Evolutionary conservation across 1,140 invertebrate genomes (phyloP).

Genomic region (Phortica variegata): DNA sequence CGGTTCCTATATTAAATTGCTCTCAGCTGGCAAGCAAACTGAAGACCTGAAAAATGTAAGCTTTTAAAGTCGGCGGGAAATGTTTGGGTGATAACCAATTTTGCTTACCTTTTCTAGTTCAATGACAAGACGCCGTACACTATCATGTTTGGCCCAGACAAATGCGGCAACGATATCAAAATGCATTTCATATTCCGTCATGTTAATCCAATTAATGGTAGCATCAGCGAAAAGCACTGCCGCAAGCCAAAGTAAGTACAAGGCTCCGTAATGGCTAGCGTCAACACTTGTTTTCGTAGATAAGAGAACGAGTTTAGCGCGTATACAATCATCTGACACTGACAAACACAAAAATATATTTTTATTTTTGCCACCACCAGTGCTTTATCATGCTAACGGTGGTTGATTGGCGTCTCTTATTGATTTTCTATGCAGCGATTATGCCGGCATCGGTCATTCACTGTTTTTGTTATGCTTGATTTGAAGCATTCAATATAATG

Average conservation of each 20-base stretch:
- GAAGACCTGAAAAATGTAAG: slow-evolving; percentile 67
- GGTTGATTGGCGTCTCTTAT: slow-evolving; percentile 2
- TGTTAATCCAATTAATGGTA: slow-evolving; percentile 90
- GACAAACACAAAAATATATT: no score
- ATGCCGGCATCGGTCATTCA: slow-evolving; percentile 15
- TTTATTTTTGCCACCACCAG: slow-evolving; percentile 18
- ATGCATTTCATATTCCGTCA: slow-evolving; percentile 98
- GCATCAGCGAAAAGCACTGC: slow-evolving; percentile 86
- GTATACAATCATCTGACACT: no score
- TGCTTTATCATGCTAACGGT: slow-evolving; percentile 1
- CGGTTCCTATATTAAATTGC: slow-evolving; percentile 94
- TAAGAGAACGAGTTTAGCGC: slow-evolving; percentile 14
- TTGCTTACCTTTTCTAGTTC: slow-evolving; percentile 64
- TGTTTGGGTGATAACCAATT: no score
- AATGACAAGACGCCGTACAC: slow-evolving; percentile 96
- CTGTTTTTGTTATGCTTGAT: slow-evolving; percentile 11
- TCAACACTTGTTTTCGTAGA: slow-evolving; percentile 13
- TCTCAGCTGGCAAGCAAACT: slow-evolving; percentile 69
- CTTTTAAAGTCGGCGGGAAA: neutral
- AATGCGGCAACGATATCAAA: slow-evolving; percentile 95
- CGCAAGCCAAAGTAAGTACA: slow-evolving; percentile 75
- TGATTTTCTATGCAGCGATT: neutral
- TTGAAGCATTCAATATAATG: slow-evolving; percentile 6
- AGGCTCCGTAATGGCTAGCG: slow-evolving; percentile 8
- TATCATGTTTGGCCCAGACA: slow-evolving; percentile 99